Conservation (phyloP, 35 echinoderm and acorn worm species). For the Amphiura filiformis region DNA sequence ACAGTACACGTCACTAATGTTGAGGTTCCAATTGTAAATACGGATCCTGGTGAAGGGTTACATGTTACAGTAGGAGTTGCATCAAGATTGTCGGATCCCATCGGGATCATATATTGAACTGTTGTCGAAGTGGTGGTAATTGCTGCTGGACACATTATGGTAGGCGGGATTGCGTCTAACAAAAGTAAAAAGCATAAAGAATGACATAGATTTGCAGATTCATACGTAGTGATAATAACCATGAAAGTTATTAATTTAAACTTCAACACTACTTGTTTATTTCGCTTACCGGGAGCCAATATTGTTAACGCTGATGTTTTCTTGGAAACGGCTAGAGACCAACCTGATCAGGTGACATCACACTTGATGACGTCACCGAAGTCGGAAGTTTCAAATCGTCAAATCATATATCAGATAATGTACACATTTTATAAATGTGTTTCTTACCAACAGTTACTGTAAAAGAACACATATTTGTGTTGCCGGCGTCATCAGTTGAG, state of each 20-base stretch:
- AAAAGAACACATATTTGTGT: not conserved
- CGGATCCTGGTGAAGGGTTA: not conserved
- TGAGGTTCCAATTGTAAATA: not conserved
- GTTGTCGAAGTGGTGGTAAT: not conserved
- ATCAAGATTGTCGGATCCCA: conserved; percentile 9
- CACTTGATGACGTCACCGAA: too few relatives aligned
- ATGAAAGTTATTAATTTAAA: too few relatives aligned
- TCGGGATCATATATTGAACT: not conserved
- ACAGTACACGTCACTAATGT: conserved; percentile 11
- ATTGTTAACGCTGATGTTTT: too few relatives aligned
- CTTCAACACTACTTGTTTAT: too few relatives aligned
- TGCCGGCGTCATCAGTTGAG: not conserved
- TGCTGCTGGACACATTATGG: not conserved
- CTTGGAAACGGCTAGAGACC: too few relatives aligned
- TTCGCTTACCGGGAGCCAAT: too few relatives aligned
- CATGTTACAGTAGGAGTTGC: not conserved
- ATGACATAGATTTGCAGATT: too few relatives aligned
- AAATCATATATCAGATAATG: not conserved
- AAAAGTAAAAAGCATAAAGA: not conserved
- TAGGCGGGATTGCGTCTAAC: not conserved
- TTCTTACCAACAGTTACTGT: not conserved
- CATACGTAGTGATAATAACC: too few relatives aligned
- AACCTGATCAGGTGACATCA: too few relatives aligned
- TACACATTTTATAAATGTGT: not conserved
- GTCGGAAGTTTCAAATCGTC: not conserved